These are phyloP conservation scores for Hypselothyrea guttata DNA, from an alignment of 2,888 invertebrate genomes.

Conservation along the genomic window DNA sequence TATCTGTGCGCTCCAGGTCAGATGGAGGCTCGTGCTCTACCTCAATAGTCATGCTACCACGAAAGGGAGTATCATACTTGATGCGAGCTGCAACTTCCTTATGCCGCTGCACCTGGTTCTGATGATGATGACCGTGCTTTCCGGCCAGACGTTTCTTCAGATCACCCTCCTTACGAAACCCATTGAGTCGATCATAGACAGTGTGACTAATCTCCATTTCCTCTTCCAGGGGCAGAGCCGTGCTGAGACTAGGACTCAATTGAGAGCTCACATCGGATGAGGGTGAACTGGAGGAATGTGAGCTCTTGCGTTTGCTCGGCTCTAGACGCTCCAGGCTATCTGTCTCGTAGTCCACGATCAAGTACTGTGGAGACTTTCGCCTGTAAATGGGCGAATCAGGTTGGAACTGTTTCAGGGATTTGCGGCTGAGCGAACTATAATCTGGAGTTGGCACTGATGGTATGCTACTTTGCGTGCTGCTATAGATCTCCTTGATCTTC, in stretches of 20 bases:
- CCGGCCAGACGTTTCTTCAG: slow-evolving; percentile 72
- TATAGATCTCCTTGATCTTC: slow-evolving; percentile 81
- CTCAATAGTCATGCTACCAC: slow-evolving; percentile 91
- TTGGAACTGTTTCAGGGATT: slow-evolving; percentile 80
- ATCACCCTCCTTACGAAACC: slow-evolving; percentile 80
- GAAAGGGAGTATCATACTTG: slow-evolving; percentile 86
- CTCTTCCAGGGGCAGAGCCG: slow-evolving; percentile 90
- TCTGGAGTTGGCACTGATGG: slow-evolving; percentile 82
- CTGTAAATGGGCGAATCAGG: slow-evolving; percentile 82
- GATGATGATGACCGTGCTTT: slow-evolving; percentile 46
- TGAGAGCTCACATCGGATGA: slow-evolving; percentile 85
- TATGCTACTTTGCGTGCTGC: slow-evolving; percentile 78
- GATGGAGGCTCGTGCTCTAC: slow-evolving; percentile 91
- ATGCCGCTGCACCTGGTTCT: slow-evolving; percentile 54
- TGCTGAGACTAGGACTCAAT: slow-evolving; percentile 88
- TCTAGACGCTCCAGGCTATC: slow-evolving; percentile 87
- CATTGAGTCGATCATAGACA: slow-evolving; percentile 84
- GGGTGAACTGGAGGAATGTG: slow-evolving; percentile 84
- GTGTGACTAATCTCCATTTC: slow-evolving; percentile 91
- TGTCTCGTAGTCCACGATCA: slow-evolving; percentile 87
- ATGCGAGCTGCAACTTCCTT: slow-evolving; percentile 83
- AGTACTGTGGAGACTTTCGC: slow-evolving; percentile 81
- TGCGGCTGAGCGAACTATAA: slow-evolving; percentile 82
- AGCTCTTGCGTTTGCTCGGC: slow-evolving; percentile 82
- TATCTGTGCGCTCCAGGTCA: slow-evolving; percentile 86